Base-by-base conservation (phyloP, 2,888 invertebrate genomes). In the Agrochola circellaris region DNA sequence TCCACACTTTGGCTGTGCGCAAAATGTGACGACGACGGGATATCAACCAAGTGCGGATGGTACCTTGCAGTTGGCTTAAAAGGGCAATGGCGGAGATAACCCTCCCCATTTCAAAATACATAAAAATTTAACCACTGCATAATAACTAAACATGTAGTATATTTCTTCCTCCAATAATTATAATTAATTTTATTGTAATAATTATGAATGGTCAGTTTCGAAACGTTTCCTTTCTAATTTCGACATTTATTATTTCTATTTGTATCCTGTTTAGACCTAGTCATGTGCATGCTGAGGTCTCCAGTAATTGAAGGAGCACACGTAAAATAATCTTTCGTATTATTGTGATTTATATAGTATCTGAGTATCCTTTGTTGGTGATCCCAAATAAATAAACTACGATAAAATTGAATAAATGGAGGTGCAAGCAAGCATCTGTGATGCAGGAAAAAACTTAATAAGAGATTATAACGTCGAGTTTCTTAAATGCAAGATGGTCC, bases 371-470 rank as follows among this genome's bases (percentile, higher is more conserved):
- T 54, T 54, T 54, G 23, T n/a, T 56, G n/a, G 13, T 13, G 1
- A 5, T 26, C 5, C 56, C n/a, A n/a, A 15, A 15, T 56, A 54
- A n/a, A 11, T n/a, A 11, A 54, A 54, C 51, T 23, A 51, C 54
- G 1, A 64, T n/a, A 17, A 38, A 38, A n/a, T n/a, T 4, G 11
- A 9, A 23, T 23, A 30, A 51, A 51, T 20, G 20, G 48, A 17
- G 23, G 30, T n/a, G 30, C 68, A 68, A 67, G 66, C 45, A 20
- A 45, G 20, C 26, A 42, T 38, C 69, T 15, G 30, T 30, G 30
- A 23, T 30, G 2, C 9, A 68, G 45, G 68, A 71, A 69, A 66
- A 71, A 69, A n/a, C 70, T 69, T 26, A 54, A 42, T 23, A 20
- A 48, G 7, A 48, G n/a, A n/a, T n/a, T n/a, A n/a, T n/a, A n/a